Evolutionary conservation across 2,797 vertebrate genomes (phyloP).

Genomic region (Sciaenops ocellatus): DNA sequence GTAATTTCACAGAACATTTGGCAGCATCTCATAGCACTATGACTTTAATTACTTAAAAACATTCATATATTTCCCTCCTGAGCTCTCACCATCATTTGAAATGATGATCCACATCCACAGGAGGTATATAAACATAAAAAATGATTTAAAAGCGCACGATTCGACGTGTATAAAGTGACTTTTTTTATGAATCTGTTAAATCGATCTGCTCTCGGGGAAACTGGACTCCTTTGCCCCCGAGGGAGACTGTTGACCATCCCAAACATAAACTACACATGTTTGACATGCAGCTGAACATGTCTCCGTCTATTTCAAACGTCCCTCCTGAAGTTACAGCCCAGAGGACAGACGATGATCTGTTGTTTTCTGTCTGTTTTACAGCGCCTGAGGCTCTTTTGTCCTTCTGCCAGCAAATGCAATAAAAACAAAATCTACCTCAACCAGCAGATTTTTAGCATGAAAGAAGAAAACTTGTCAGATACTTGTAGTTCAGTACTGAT

Average conservation of each 20-base stretch:
- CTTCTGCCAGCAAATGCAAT: background rate
- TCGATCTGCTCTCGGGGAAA: slow-evolving; percentile 19
- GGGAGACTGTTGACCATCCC: slow-evolving; percentile 8
- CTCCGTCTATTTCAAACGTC: background rate
- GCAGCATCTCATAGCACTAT: background rate
- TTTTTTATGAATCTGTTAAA: slow-evolving; percentile 2
- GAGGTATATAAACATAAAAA: background rate
- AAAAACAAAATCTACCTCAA: background rate
- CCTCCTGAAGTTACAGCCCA: slow-evolving; percentile 34
- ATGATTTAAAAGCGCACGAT: background rate
- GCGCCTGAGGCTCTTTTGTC: background rate
- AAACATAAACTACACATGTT: slow-evolving; percentile 51
- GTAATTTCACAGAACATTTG: slow-evolving; percentile 5
- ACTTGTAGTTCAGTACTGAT: background rate
- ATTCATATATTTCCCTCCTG: background rate
- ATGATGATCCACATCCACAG: background rate
- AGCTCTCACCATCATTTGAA: background rate
- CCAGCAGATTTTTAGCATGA: background rate
- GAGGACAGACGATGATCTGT: background rate
- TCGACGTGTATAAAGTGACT: background rate
- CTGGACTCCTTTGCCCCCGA: slow-evolving; percentile 9
- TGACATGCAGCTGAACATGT: slow-evolving; percentile 43
- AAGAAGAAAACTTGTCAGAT: background rate
- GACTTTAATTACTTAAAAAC: background rate
- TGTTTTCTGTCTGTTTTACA: background rate